A percentile compares a stretch with the other conserved stretches of the same genome.
phyloP scores from a whole-genome alignment of 35 echinoderm and acorn worm genomes.

The Ophioderma brevispina region DNA sequence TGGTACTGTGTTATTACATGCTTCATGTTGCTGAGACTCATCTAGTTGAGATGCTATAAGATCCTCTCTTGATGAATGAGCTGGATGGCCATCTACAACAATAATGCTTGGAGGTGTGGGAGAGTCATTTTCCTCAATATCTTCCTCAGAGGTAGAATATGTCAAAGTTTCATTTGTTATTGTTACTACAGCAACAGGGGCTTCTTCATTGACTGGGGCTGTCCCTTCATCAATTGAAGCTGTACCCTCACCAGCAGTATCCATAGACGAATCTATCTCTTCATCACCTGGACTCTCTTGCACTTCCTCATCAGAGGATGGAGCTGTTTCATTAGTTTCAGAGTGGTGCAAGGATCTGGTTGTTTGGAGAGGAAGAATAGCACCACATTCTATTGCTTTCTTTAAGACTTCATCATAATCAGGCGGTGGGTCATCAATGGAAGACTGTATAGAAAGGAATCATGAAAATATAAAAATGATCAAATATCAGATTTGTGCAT shows the following conservation, averaged over 20 bases:
- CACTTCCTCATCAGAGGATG: background rate
- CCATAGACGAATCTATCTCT: background rate
- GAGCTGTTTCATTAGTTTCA: background rate
- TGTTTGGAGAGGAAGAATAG: background rate
- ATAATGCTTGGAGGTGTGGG: background rate
- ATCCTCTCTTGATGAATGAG: background rate
- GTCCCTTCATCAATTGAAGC: too few species aligned
- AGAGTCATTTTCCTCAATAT: background rate
- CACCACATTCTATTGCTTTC: background rate
- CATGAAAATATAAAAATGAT: too few species aligned
- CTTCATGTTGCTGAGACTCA: too few species aligned
- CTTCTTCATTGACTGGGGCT: too few species aligned
- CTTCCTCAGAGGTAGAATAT: too few species aligned
- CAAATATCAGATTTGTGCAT: too few species aligned
- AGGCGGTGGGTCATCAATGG: background rate
- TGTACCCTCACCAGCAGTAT: background rate
- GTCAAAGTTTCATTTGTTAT: too few species aligned
- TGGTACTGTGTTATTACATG: too few species aligned
- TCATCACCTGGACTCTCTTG: background rate
- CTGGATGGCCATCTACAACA: background rate
- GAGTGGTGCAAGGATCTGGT: background rate
- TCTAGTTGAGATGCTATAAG: background rate
- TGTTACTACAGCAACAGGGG: too few species aligned
- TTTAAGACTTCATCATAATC: background rate
- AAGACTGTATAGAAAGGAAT: background rate